Base-by-base conservation (phyloP, 2,888 invertebrate genomes). In the Monopis laevigella region DNA sequence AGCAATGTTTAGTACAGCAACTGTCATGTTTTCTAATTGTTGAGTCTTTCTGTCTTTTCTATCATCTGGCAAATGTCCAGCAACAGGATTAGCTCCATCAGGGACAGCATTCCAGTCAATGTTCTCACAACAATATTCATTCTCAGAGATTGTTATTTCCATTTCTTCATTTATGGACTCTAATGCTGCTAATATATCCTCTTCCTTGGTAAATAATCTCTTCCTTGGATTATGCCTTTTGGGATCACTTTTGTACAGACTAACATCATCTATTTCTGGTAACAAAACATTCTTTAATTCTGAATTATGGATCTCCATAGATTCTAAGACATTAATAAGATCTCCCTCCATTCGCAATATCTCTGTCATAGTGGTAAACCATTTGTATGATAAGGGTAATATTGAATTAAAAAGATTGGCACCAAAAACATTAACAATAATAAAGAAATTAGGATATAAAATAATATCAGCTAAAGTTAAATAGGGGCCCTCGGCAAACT, bases 381-480 rank as follows among this genome's bases (percentile, higher is more conserved):
- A 92, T 41, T 81, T 80, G 35, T 65, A 62, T 8, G 86, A 85
- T 7, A 86, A 61, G 3, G 91, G 90, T 46, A 92, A 64, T 32
- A 80, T 48, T 19, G 66, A 51, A 51, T 62, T 47, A 47, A 84
- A 58, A 17, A 46, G 48, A 19, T 51, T 46, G 26, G 49, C 41
- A 0, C 68, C 67, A 40, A 85, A 69, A 24, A 70, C 62, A 46
- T 81, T 63, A 19, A 87, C 70, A 38, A 90, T 64, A 18, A 90
- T 70, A 46, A 85, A 73, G 54, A 89, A 82, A 53, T 88, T 87
- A 1, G 91, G 87, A 52, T 88, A 86, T 43, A 96, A 77, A 44
- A 96, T 84, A 28, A 94, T 62, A 68, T 96, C 96, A 2, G 95
- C 88, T 50, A 96, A 70, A 1, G 93, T 93, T 55, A 95, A 83